phyloP scores from a whole-genome alignment of 2,113 vertebrate genomes.

The Phoenicopterus ruber region DNA sequence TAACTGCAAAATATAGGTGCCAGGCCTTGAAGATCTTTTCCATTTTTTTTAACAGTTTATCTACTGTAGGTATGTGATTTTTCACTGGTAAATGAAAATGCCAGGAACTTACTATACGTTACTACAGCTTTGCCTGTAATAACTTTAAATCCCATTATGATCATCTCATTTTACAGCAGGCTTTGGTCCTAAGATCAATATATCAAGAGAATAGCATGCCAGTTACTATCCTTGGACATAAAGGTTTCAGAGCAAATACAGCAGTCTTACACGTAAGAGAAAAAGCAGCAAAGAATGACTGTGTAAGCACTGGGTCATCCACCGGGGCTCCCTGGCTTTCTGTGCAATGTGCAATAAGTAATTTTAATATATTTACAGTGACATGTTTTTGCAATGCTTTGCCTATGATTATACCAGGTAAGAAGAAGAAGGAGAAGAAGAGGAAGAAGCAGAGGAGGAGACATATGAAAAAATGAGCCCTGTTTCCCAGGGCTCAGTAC shows the following conservation, averaged over 20 bases:
- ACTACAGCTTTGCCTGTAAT: neutral
- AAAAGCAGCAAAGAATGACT: neutral
- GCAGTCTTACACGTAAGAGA: neutral
- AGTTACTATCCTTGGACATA: neutral
- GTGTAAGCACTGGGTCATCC: neutral
- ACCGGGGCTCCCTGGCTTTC: neutral
- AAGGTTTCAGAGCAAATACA: neutral
- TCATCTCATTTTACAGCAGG: slow-evolving; percentile 13
- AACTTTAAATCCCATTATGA: slow-evolving; percentile 55
- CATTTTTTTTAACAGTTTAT: neutral
- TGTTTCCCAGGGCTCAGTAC: too few relatives aligned
- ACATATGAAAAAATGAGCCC: too few relatives aligned
- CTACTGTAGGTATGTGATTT: neutral
- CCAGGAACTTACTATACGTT: neutral
- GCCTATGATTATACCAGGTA: neutral
- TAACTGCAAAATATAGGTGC: neutral
- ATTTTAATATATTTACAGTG: neutral
- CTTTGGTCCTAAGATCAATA: neutral
- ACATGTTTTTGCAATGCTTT: neutral
- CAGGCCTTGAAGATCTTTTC: neutral
- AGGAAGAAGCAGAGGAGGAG: neutral
- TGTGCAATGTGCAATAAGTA: neutral
- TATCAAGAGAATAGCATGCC: neutral
- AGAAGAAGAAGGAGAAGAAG: too few relatives aligned
- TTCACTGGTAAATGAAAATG: slow-evolving; percentile 45